Evolutionary conservation across 2,888 invertebrate species (phyloP), one percentile per base, ranked within the genome.

Genomic region (Tridacna crocea): DNA sequence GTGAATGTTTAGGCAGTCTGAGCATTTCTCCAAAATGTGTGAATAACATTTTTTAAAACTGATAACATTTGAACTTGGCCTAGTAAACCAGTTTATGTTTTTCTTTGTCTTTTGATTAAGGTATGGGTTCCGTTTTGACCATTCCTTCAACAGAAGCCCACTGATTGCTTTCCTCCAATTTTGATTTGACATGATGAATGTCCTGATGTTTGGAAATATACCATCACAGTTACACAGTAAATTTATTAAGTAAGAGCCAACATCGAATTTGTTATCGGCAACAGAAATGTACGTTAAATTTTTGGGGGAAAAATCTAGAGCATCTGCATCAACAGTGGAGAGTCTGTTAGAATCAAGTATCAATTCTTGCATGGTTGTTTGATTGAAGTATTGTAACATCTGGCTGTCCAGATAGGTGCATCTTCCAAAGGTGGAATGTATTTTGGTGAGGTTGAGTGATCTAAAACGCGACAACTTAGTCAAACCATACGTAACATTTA

Each of bases 261-360:
- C 46, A 15, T 66, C 46, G 4, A 66, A 6, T 66, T 66, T 66
- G 12, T 66, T 66, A 0, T 66, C n/a, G 19, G 11, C 46, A 12
- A 46, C n/a, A n/a, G 66, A 66, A n/a, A 66, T 0, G 46, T 46
- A 66, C 0, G 46, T 46, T n/a, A 66, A 46, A n/a, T 19, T 46
- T 12, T 36, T 46, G 11, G 66, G 66, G 17, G 46, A n/a, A 66
- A 46, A 66, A 19, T 46, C 17, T 11, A 66, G 12, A 0, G 46
- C 46, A 10, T 36, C 66, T 19, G n/a, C 19, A n/a, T 27, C 15
- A 26, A 66, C 4, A 36, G 12, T n/a, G 4, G 66, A 66, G 6
- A 66, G 12, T 66, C 66, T 66, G 46, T 66, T 66, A 4, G n/a
- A 17, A 46, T 66, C 66, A 10, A 66, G 47, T 46, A 66, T 46